Evolutionary conservation across 2,113 vertebrate species (phyloP), one percentile per base, ranked within the genome.

Genomic region (Cinclus cinclus): DNA sequence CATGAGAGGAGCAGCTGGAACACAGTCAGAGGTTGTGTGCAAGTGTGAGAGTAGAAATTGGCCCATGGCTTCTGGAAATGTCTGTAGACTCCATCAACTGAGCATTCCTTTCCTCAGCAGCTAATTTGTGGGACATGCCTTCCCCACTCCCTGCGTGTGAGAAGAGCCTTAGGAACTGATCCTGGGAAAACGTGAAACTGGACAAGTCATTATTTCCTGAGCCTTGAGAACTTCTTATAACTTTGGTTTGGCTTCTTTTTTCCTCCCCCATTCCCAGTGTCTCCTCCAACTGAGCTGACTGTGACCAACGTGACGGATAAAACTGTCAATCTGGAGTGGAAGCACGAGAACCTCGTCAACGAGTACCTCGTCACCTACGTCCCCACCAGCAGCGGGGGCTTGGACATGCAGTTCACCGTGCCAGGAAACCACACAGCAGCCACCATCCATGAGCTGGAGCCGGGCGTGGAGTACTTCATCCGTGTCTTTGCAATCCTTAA

Each of bases 391-490:
- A 96, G 87, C 4, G 99, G 98, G 8, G 99, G 99, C 78, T 96
- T 99, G 86, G 98, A 99, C 90, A 96, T 99, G 95, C 98, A 99
- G 83, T 98, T 99, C 95, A 97, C 97, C 0, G 99, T 99, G 8
- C 98, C 99, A 23, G 99, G 99, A 39, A 98, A 99, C 96, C 98
- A 98, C 94, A 98, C 98, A 9, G 97, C 97, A 13, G 97, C 99
- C 95, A 99, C 98, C 28, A 98, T 99, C 82, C 97, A 49, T 10
- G 99, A 99, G 90, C 97, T 99, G 46, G 99, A 99, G 94, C 99
- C 99, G 0, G 99, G 99, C 0, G 98, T 99, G 16, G 99, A 99
- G 93, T 99, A 99, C 65, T 98, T 99, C 11, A 99, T 99, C 95
- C 99, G 98, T 0, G 99, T 99, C 46, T 99, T 99, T 37, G 99